phyloP scores from a whole-genome alignment of 2,888 invertebrate species.

The Pandemis corylana region DNA sequence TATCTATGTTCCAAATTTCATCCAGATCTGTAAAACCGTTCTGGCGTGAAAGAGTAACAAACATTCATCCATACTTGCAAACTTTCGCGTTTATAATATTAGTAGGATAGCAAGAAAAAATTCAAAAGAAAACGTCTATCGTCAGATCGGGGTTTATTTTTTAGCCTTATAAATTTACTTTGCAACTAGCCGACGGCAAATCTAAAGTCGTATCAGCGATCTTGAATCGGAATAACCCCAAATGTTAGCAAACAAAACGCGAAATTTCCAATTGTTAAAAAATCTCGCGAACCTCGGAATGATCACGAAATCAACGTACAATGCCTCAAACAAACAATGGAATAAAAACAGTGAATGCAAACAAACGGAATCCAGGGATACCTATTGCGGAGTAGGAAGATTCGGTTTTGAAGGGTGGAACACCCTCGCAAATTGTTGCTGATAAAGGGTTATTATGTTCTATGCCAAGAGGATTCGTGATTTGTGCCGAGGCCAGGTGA shows the following conservation, averaged over 20 bases:
- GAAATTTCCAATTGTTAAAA: slow-evolving; percentile 64
- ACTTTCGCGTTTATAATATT: no score
- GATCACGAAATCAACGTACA: slow-evolving; percentile 62
- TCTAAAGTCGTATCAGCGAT: slow-evolving; percentile 3
- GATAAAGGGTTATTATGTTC: slow-evolving; percentile 60
- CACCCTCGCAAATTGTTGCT: slow-evolving; percentile 51
- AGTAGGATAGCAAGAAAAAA: neutral
- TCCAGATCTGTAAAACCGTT: no score
- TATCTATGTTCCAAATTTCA: no score
- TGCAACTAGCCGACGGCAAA: neutral
- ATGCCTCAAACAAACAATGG: slow-evolving; percentile 53
- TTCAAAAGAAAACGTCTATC: neutral
- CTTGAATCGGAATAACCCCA: slow-evolving; percentile 19
- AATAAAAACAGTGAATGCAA: slow-evolving; percentile 59
- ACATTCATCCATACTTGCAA: no score
- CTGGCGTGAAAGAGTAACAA: no score
- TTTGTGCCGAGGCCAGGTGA: slow-evolving; percentile 45
- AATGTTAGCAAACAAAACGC: slow-evolving; percentile 44
- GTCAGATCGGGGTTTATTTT: neutral
- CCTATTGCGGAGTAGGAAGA: slow-evolving; percentile 40
- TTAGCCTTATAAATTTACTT: neutral
- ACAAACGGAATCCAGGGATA: slow-evolving; percentile 48
- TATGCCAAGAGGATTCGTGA: slow-evolving; percentile 44
- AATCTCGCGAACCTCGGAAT: slow-evolving; percentile 67
- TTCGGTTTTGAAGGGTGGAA: slow-evolving; percentile 1